phyloP scores from a whole-genome alignment of 2,797 vertebrate species.

The Thaleichthys pacificus region DNA sequence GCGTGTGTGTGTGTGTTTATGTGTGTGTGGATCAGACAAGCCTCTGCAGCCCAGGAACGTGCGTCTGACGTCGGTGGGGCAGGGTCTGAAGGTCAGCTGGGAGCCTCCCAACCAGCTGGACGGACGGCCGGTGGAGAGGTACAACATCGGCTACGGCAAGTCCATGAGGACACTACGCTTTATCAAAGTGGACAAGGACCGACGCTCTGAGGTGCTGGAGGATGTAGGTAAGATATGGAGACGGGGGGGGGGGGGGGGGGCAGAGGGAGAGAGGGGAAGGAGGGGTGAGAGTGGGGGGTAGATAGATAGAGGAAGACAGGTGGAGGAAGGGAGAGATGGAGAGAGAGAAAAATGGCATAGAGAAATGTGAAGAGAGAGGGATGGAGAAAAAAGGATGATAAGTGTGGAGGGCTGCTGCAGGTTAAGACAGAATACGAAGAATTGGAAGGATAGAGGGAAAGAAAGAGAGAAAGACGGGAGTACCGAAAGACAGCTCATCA shows the following conservation, averaged over 20 bases:
- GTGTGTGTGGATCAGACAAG: slow-evolving; percentile 70
- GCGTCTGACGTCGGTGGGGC: slow-evolving; percentile 73
- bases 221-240: slow-evolving; percentile 76
- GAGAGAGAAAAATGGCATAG: neutral
- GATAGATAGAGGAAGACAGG: slow-evolving; percentile 7
- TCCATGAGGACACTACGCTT: slow-evolving; percentile 76
- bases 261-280: neutral
- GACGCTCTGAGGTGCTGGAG: slow-evolving; percentile 69
- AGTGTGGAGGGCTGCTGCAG: neutral
- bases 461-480: neutral
- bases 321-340: neutral
- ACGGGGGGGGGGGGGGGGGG: slow-evolving; percentile 3
- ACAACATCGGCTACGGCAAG: slow-evolving; percentile 77
- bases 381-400: neutral
- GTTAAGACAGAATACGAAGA: neutral
- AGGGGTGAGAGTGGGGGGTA: neutral
- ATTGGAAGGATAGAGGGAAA: neutral
- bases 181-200: slow-evolving; percentile 69
- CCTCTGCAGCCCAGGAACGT: slow-evolving; percentile 73
- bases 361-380: neutral
- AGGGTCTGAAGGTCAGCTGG: slow-evolving; percentile 75
- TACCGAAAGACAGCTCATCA: neutral
- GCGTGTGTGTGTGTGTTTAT: slow-evolving; percentile 30
- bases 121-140: slow-evolving; percentile 73
- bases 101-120: slow-evolving; percentile 75